Base-by-base conservation (phyloP, 2,113 vertebrate genomes). In the Syngnathus floridae region DNA sequence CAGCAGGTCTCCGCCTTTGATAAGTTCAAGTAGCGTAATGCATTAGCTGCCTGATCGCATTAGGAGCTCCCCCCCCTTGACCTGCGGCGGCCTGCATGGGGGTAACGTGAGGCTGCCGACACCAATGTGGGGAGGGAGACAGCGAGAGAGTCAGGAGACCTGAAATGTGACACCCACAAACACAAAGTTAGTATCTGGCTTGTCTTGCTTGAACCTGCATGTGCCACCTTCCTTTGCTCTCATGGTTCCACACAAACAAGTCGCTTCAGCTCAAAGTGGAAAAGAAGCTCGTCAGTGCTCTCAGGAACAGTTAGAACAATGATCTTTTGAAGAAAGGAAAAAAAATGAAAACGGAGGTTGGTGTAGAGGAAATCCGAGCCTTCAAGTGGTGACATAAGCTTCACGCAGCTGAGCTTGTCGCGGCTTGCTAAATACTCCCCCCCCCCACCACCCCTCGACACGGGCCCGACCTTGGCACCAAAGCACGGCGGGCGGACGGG, bases 121-220 rank as follows among this genome's bases (percentile, higher is more conserved):
- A 82, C 72, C 73, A 71, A 73, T 75, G 73, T 45, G 79, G 82
- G 71, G 78, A 67, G 76, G 80, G 62, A 37, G 80, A 84, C 59
- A 69, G 59, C 22, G 62, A 37, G 49, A 52, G 59, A 46, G 46
- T 38, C 62, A 65, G 71, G 26, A 56, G 78, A 76, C 70, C 75
- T 87, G 89, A 87, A 90, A 90, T 77, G 63, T 81, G 84, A 90
- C 86, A 85, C 88, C 82, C 74, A 83, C 76, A 81, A 88, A 82
- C 80, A 80, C 81, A 75, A 76, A 84, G 80, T 85, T 85, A 82
- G 86, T 86, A 85, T 84, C 86, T 88, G 87, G 78, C 84, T 86
- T 86, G 79, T 87, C 84, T 85, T 83, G 83, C 77, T 81, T 78
- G 80, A 81, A 89, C 87, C 87, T 81, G 82, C 81, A 87, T 78